phyloP scores from a whole-genome alignment of 2,797 vertebrate genomes.

The Muraenolepis orangiensis region DNA sequence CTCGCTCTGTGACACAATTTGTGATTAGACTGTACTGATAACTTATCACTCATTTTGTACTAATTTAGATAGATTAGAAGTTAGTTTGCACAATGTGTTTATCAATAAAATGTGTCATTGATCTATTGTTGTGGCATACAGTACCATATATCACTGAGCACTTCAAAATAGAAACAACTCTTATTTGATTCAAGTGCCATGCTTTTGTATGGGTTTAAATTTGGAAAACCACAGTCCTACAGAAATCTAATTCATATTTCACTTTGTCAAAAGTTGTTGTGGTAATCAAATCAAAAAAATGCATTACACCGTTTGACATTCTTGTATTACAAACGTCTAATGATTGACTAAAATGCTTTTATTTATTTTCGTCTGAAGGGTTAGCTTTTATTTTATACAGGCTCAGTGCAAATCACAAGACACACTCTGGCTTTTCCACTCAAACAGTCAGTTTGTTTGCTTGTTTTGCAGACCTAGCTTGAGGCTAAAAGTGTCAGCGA shows the following conservation, averaged over 20 bases:
- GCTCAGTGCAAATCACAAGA: constrained; percentile 18
- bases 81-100: constrained; percentile 12
- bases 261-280: too few relatives aligned
- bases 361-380: not conserved
- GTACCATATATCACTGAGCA: not conserved
- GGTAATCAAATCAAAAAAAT: not conserved
- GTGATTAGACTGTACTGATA: constrained; percentile 41
- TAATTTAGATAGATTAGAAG: constrained; percentile 22
- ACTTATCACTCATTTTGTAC: constrained; percentile 25
- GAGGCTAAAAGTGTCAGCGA: constrained; percentile 38
- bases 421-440: constrained; percentile 27
- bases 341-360: not conserved
- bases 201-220: not conserved
- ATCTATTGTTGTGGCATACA: not conserved
- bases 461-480: constrained; percentile 42
- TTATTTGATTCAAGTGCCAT: not conserved
- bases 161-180: not conserved
- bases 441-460: constrained; percentile 45
- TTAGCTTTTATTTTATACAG: not conserved
- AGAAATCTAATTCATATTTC: too few relatives aligned
- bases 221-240: not conserved
- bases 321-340: not conserved
- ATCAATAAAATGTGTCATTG: not conserved
- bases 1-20: constrained; percentile 42
- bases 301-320: not conserved